Conservation (phyloP, 1,140 invertebrate species). For the Cydia amplana region DNA sequence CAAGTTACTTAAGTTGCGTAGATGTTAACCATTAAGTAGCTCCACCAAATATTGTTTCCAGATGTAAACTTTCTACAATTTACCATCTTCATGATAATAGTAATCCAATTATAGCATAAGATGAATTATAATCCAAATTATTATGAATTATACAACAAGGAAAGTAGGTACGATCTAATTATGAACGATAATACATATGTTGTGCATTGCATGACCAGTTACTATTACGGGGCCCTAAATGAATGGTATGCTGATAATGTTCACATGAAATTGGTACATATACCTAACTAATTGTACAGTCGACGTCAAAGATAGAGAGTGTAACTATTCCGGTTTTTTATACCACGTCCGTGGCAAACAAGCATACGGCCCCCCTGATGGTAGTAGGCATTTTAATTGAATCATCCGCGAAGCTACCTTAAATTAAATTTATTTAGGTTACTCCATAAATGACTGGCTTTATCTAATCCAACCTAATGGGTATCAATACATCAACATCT, state of each 20-base stretch:
- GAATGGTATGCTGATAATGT: not conserved
- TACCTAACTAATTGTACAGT: too few relatives aligned
- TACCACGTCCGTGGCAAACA: too few relatives aligned
- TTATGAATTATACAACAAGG: constrained; percentile 24
- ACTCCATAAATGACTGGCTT: not conserved
- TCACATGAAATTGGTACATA: not conserved
- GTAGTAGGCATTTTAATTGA: too few relatives aligned
- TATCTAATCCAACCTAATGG: not conserved
- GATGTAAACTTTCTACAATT: constrained; percentile 28
- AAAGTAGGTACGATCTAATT: constrained; percentile 27
- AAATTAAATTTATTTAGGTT: not conserved
- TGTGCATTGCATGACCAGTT: constrained; percentile 2
- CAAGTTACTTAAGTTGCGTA: too few relatives aligned
- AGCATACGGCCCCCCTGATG: too few relatives aligned
- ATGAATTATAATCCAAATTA: constrained; percentile 14
- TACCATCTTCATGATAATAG: constrained; percentile 16
- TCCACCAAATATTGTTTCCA: not conserved
- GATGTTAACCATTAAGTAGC: not conserved
- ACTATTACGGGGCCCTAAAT: not conserved
- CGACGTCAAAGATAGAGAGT: too few relatives aligned
- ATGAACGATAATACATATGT: not conserved
- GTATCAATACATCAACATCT: constrained; percentile 32
- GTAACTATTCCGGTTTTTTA: too few relatives aligned
- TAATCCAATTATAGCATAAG: constrained; percentile 28
- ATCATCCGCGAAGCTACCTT: not conserved